Base-by-base conservation (phyloP, 2,888 invertebrate genomes). In the Erannis defoliaria region DNA sequence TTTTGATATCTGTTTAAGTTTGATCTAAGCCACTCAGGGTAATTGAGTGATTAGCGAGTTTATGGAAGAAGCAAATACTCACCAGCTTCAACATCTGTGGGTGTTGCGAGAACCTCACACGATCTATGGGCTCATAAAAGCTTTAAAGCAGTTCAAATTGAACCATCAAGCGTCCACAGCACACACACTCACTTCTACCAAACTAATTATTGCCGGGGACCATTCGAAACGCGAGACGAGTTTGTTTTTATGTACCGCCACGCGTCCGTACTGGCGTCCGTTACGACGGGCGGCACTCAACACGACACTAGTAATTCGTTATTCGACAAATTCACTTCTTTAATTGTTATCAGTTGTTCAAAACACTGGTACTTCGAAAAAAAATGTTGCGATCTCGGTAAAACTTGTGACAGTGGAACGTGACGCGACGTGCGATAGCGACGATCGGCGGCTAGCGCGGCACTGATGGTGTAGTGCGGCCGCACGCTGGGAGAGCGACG, bases 131-230 rank as follows among this genome's bases (percentile, higher is more conserved):
- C 78, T 76, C 82, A 81, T 78, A 82, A 79, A 84, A 82, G 79
- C 78, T 81, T 79, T 81, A 82, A 80, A 86, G 84, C 77, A 86
- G 87, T 88, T 85, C 81, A 84, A 88, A 87, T 86, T 85, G 80
- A 89, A 88, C 84, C 82, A 85, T 85, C 84, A 86, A 87, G 75
- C 83, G 86, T 85, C 82, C 86, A 88, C 86, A 85, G 80, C 82
- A 87, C 89, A 89, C 86, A 88, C 91, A 90, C 90, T 86, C 90
- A 91, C 90, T 91, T 90, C 89, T 90, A 89, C 87, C 85, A 83
- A 89, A 88, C 89, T 88, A 90, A 89, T 89, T 85, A 87, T 82
- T 82, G 83, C 77, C 74, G 81, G 78, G 81, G 87, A 88, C 82
- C 86, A 88, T 86, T 89, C 85, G 81, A 78, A 86, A 85, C 81